These are phyloP conservation scores for Ceratosolen fusciceps DNA, from an alignment of 1,140 invertebrate genomes.

Conservation along the genomic window DNA sequence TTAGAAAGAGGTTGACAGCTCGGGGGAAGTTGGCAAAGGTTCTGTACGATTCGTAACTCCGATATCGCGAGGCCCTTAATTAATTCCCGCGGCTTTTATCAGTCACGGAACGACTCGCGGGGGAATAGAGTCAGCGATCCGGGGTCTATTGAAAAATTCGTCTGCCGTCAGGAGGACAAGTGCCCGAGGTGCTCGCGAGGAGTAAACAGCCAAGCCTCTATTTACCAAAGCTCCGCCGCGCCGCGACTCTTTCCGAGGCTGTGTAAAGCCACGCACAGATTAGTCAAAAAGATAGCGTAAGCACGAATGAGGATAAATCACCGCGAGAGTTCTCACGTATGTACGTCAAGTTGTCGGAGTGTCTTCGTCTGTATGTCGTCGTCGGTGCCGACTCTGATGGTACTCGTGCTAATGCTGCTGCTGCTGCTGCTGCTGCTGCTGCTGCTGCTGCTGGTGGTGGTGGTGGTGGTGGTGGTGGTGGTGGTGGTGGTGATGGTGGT, in stretches of 20 bases:
- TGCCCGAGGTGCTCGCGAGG: background rate
- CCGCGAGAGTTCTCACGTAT: too few relatives aligned
- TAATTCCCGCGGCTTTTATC: slow-evolving; percentile 9
- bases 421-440: too few relatives aligned
- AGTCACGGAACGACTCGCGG: background rate
- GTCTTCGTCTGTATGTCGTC: too few relatives aligned
- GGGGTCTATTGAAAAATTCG: slow-evolving; percentile 9
- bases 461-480: too few relatives aligned
- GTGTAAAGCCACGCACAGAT: slow-evolving; percentile 7
- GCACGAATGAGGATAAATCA: slow-evolving; percentile 10
- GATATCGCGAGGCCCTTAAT: slow-evolving; percentile 19
- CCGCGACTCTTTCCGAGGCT: slow-evolving; percentile 15
- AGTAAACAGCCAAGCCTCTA: slow-evolving; percentile 8
- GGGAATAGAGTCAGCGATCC: slow-evolving; percentile 14
- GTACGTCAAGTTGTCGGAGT: too few relatives aligned
- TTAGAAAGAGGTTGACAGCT: background rate
- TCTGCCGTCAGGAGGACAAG: slow-evolving; percentile 5
- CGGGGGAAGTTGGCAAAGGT: background rate
- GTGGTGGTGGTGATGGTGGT: too few relatives aligned
- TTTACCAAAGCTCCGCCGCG: slow-evolving; percentile 4
- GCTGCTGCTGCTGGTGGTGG: too few relatives aligned
- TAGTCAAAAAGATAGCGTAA: slow-evolving; percentile 37
- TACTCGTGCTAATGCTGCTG: too few relatives aligned
- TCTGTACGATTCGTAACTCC: background rate
- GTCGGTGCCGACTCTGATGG: too few relatives aligned